A percentile compares a stretch with the other conserved stretches of the same genome.
Evolutionary conservation across 2,113 vertebrate genomes (phyloP).

Genomic region (Tupaia tana): DNA sequence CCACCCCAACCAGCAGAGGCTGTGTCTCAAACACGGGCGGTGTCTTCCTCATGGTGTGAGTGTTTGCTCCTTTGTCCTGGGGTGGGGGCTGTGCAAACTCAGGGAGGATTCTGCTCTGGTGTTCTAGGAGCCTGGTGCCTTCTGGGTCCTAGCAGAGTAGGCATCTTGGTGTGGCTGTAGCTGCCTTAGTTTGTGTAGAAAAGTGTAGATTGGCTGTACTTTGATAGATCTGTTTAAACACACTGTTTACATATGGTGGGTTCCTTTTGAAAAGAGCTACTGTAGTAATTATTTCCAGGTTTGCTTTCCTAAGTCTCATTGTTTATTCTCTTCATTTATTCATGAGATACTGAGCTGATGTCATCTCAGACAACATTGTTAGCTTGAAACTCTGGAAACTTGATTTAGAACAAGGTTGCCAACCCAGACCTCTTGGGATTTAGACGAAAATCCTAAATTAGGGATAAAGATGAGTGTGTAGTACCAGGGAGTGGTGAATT

Average conservation of each 20-base stretch:
- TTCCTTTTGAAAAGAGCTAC: neutral
- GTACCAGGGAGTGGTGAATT: fast-evolving
- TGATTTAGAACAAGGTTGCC: neutral
- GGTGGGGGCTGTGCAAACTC: neutral
- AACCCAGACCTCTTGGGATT: neutral
- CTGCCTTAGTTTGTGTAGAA: neutral
- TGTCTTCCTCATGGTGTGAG: conserved; percentile 97
- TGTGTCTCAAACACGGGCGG: conserved; percentile 97
- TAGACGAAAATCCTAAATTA: neutral
- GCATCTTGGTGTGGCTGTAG: fast-evolving
- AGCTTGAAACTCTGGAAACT: neutral
- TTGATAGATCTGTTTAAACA: neutral
- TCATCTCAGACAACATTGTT: neutral
- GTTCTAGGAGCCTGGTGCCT: fast-evolving
- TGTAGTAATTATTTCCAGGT: neutral
- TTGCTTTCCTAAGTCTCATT: neutral
- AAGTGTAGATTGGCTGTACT: neutral
- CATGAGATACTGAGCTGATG: neutral
- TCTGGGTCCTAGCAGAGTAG: too few relatives aligned
- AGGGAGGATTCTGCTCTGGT: too few relatives aligned
- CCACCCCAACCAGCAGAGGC: conserved; percentile 95
- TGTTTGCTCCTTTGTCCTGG: neutral
- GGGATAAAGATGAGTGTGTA: neutral
- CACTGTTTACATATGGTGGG: neutral
- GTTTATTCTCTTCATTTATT: neutral